These are phyloP conservation scores for Heliornis fulica DNA, from an alignment of 2,113 vertebrate genomes.

Conservation along the genomic window DNA sequence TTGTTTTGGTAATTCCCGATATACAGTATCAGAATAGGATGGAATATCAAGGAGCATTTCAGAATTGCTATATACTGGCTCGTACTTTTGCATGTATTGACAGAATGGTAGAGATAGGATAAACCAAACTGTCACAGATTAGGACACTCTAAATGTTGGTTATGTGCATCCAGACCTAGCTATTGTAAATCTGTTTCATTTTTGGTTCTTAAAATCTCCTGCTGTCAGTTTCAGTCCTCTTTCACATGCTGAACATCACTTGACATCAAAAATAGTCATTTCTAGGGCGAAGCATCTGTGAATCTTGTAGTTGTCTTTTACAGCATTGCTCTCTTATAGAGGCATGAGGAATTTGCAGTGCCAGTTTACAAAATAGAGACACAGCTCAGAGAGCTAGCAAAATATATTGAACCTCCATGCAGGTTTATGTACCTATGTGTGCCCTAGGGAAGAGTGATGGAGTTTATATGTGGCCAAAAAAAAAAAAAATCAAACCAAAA, in stretches of 20 bases:
- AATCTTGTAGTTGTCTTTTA: background rate
- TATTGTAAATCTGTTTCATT: background rate
- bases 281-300: background rate
- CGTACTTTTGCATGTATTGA: background rate
- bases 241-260: background rate
- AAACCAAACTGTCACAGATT: background rate
- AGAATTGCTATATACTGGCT: background rate
- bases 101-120: background rate
- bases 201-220: background rate
- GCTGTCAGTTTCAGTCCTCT: background rate
- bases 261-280: background rate
- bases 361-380: background rate
- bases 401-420: rapidly evolving
- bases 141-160: background rate
- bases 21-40: background rate
- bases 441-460: background rate
- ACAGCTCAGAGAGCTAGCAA: background rate
- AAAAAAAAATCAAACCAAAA: background rate
- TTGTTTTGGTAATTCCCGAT: background rate
- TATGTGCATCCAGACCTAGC: background rate
- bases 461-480: background rate
- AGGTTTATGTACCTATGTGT: background rate
- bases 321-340: background rate
- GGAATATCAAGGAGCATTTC: background rate
- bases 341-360: background rate